A percentile compares a stretch with the other conserved stretches of the same genome.
These are phyloP conservation scores for Philaethria dido DNA, from an alignment of 2,888 invertebrate species.

Conservation along the genomic window DNA sequence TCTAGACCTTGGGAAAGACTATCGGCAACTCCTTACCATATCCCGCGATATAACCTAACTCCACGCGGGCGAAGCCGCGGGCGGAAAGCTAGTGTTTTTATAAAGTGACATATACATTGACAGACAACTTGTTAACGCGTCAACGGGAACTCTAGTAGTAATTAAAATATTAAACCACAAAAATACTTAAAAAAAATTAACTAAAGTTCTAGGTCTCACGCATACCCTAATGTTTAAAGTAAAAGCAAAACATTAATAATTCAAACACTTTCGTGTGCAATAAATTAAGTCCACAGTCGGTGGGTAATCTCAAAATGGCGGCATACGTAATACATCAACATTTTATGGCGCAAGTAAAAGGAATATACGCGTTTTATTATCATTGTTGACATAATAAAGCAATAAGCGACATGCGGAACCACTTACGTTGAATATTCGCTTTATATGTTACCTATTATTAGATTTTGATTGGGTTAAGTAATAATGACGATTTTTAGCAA, in stretches of 20 bases:
- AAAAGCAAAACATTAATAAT: constrained; percentile 72
- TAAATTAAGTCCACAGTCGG: constrained; percentile 72
- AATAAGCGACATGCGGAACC: constrained; percentile 1
- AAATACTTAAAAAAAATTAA: not conserved
- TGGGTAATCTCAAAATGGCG: constrained; percentile 74
- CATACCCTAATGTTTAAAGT: constrained; percentile 55
- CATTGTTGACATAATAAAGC: constrained; percentile 7
- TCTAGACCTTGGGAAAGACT: too few species aligned
- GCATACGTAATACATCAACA: constrained; percentile 61
- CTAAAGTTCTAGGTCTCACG: constrained; percentile 41
- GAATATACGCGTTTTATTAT: constrained; percentile 30
- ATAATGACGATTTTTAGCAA: not conserved
- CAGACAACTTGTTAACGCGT: too few species aligned
- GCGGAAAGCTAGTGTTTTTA: too few species aligned
- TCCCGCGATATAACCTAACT: too few species aligned
- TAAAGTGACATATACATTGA: too few species aligned
- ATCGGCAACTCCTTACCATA: too few species aligned
- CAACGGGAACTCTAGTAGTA: too few species aligned
- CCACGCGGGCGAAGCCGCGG: too few species aligned
- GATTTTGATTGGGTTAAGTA: not conserved
- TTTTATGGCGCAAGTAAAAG: constrained; percentile 45
- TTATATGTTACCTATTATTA: not conserved
- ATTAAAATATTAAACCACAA: not conserved
- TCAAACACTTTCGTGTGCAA: constrained; percentile 76
- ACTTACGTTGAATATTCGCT: not conserved